Evolutionary conservation across 2,113 vertebrate genomes (phyloP).

Genomic region (Dasyprocta punctata): DNA sequence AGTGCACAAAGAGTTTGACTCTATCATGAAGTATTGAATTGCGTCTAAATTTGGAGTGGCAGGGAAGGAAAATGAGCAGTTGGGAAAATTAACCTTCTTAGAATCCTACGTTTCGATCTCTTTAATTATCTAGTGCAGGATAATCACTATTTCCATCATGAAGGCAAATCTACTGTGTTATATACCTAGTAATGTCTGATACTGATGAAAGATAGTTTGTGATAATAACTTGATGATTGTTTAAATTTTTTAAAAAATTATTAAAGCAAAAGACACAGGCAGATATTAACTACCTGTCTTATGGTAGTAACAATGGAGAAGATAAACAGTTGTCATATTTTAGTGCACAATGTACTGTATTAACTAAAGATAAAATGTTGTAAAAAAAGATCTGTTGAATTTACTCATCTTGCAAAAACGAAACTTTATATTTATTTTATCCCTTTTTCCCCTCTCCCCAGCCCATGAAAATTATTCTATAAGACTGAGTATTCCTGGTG

Average conservation of each 20-base stretch:
- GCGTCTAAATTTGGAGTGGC: background rate
- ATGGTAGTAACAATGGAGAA: too few species aligned
- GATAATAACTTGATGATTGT: background rate
- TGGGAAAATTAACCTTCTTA: background rate
- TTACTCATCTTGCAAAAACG: background rate
- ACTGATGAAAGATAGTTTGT: background rate
- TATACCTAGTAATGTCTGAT: background rate
- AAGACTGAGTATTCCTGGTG: background rate
- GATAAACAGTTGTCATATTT: background rate
- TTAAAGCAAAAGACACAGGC: background rate
- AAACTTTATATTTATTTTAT: background rate
- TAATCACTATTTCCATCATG: background rate
- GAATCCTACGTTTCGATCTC: background rate
- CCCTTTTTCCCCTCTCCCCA: too few species aligned
- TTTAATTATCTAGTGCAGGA: background rate
- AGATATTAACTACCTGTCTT: background rate
- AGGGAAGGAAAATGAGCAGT: background rate
- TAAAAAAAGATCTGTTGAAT: background rate
- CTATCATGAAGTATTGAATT: background rate
- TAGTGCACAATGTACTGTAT: background rate
- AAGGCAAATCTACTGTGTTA: background rate
- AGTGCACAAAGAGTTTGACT: background rate
- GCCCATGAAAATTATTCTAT: background rate
- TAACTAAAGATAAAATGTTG: background rate
- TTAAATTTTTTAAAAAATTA: background rate